phyloP scores from a whole-genome alignment of 1,140 invertebrate species.

The Calycopis cecrops region DNA sequence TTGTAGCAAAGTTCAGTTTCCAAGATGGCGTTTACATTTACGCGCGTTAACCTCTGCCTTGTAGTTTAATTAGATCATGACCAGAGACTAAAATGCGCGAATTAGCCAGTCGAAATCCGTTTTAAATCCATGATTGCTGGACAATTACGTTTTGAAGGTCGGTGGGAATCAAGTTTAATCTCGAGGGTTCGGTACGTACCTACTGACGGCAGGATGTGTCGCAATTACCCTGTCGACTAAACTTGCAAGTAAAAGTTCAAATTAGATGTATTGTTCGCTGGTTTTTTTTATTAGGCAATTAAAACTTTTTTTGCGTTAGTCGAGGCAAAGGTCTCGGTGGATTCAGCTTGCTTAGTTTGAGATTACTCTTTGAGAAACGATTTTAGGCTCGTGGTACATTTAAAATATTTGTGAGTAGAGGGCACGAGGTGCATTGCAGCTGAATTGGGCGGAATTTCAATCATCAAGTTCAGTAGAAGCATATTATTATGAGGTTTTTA shows the following conservation, averaged over 20 bases:
- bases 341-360: background rate
- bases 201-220: slow-evolving; percentile 46
- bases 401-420: no score
- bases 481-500: no score
- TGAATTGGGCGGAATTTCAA: no score
- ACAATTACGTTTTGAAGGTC: slow-evolving; percentile 48
- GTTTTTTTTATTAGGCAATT: slow-evolving; percentile 21
- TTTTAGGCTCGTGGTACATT: no score
- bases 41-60: background rate
- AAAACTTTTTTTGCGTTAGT: slow-evolving; percentile 18
- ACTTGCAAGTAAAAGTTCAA: slow-evolving; percentile 41
- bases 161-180: slow-evolving; percentile 50
- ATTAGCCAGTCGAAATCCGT: slow-evolving; percentile 34
- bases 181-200: slow-evolving; percentile 37
- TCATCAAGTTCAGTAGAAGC: no score
- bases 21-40: background rate
- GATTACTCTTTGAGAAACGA: background rate
- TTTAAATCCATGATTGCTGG: slow-evolving; percentile 24
- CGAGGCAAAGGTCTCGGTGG: slow-evolving; percentile 3
- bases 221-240: slow-evolving; percentile 55
- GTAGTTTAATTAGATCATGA: background rate
- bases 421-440: no score
- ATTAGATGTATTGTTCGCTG: slow-evolving; percentile 42
- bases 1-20: no score
- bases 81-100: slow-evolving; percentile 25